Base-by-base conservation (phyloP, 2,797 vertebrate genomes). In the Neosilurus hyrtlii region DNA sequence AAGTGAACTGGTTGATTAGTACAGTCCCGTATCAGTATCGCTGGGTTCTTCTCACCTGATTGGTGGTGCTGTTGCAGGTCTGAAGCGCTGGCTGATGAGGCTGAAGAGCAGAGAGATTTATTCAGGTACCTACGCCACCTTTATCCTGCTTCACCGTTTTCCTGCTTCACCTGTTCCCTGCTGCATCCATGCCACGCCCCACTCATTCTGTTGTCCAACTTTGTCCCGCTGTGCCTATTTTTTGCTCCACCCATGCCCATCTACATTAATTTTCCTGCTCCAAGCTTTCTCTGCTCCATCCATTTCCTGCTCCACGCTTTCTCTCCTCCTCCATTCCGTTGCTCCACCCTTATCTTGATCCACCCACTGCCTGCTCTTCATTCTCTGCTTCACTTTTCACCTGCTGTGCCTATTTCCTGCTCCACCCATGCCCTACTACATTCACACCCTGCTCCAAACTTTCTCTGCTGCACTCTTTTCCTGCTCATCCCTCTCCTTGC, bases 71-170 rank as follows among this genome's bases (percentile, higher is more conserved):
- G 20, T 92, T 93, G 91, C 92, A 94, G 93, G 92, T 92, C 88
- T 94, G 92, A 94, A 92, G 90, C 91, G 89, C 89, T 91, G 92
- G 91, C 93, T 94, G 92, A 93, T 93, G 93, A 94, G 92, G 92
- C 91, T 94, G 92, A 94, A 92, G 91, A 92, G 91, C 92, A 94
- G 92, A 88, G 91, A 93, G 90, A 93, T 94, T 91, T 91, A 94
- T 89, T 94, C 91, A 94, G 93, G 92, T 93, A 94, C 92, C 83
- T 82, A 79, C 83, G 86, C 65, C 63, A 89, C 87, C 37, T 22
- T 24, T 26, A 26, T 30, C 54, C 26, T 18, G 7, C 18, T 49
- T 54, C 8, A 30, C 15, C 14, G 9, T 71, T 24, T 61, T 37
- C 30, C 16, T 16, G n/a, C 73, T 59, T 43, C 35, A 62, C 24